Conservation (phyloP, 2,888 invertebrate species). For the Oeneis ivallda region DNA sequence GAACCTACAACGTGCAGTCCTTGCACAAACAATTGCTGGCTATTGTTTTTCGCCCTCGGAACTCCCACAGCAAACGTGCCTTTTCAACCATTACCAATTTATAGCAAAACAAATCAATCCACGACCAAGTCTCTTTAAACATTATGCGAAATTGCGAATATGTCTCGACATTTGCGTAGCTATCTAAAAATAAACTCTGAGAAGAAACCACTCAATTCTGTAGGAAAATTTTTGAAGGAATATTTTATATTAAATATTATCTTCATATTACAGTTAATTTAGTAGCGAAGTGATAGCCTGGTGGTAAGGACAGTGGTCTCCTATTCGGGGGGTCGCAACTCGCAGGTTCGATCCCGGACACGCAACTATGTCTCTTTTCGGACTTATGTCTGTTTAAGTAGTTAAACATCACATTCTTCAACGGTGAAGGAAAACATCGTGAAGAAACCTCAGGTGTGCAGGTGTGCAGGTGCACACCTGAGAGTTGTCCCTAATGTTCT, state of each 20-base stretch:
- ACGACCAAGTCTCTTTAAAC: neutral
- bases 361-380: too few relatives aligned
- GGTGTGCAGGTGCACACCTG: too few relatives aligned
- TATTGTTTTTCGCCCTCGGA: constrained; percentile 46
- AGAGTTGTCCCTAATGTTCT: too few relatives aligned
- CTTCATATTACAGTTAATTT: neutral
- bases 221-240: neutral
- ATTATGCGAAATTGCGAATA: neutral
- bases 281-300: too few relatives aligned
- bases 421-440: too few relatives aligned
- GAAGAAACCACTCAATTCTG: neutral
- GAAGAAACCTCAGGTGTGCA: too few relatives aligned
- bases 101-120: constrained; percentile 1
- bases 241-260: neutral
- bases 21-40: constrained; percentile 48
- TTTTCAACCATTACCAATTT: constrained; percentile 4
- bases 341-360: too few relatives aligned
- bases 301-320: too few relatives aligned
- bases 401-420: too few relatives aligned
- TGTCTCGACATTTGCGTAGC: constrained; percentile 1
- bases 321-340: too few relatives aligned
- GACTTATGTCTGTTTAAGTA: too few relatives aligned
- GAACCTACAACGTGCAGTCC: constrained; percentile 46
- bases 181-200: constrained; percentile 5
- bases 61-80: constrained; percentile 46